phyloP scores from a whole-genome alignment of 53 echinoderm and acorn worm genomes.

The Antedon mediterranea region DNA sequence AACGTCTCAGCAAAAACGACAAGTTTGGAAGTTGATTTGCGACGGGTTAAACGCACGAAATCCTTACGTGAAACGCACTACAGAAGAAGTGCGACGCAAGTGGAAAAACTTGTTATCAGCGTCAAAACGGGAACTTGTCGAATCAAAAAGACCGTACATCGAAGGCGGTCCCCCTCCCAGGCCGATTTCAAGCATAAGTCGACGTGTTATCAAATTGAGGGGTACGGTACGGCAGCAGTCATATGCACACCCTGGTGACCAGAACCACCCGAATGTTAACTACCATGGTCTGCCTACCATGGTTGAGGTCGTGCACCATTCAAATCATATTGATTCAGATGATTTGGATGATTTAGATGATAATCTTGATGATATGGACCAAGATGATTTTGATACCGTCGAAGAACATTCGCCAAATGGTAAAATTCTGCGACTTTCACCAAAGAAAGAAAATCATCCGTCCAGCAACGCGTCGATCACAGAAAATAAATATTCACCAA shows the following conservation, averaged over 20 bases:
- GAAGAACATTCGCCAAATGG: not conserved
- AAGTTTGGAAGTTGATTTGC: not conserved
- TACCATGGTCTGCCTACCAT: not conserved
- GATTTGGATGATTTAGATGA: not conserved
- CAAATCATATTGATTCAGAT: not conserved
- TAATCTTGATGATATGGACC: not conserved
- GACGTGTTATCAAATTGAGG: not conserved
- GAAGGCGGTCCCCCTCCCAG: not conserved
- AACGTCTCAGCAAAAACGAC: not conserved
- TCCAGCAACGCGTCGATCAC: not conserved
- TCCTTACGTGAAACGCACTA: not conserved
- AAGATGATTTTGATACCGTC: not conserved
- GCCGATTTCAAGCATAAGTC: not conserved
- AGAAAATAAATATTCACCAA: not conserved
- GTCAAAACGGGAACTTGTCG: not conserved
- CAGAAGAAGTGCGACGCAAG: not conserved
- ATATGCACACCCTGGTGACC: not conserved
- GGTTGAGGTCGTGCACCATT: not conserved
- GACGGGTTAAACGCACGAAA: not conserved
- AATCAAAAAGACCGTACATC: not conserved
- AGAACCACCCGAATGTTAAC: not conserved
- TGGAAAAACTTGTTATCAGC: not conserved
- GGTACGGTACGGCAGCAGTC: not conserved
- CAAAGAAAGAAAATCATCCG: not conserved
- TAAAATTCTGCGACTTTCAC: not conserved